A percentile compares a stretch with the other conserved stretches of the same genome.
phyloP scores from a whole-genome alignment of 2,888 invertebrate genomes.

The Aleiodes alternator region DNA sequence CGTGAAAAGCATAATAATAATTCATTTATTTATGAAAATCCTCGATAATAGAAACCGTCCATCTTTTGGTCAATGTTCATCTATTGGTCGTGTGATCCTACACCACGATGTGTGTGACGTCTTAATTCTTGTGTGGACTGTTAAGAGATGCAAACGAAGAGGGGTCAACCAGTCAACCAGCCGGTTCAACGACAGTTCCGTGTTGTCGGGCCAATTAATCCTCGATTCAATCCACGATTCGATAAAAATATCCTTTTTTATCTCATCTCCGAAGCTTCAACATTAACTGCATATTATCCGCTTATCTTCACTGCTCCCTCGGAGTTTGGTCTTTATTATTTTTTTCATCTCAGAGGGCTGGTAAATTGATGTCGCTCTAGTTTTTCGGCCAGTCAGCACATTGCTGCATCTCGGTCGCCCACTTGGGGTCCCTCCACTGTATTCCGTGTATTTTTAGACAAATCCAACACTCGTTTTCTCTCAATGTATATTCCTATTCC shows the following conservation, averaged over 20 bases:
- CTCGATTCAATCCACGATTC: constrained; percentile 6
- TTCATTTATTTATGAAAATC: no score
- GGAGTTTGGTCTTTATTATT: neutral
- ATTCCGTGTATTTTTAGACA: constrained; percentile 67
- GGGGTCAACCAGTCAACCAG: constrained; percentile 39
- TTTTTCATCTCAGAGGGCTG: constrained; percentile 1
- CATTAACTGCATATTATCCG: neutral
- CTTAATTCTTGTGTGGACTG: constrained; percentile 41
- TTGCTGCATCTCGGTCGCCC: constrained; percentile 63
- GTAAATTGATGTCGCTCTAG: constrained; percentile 56
- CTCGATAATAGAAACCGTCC: no score
- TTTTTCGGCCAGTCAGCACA: constrained; percentile 50
- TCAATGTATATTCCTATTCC: constrained; percentile 45
- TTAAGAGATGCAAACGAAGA: constrained; percentile 11
- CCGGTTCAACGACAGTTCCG: constrained; percentile 46
- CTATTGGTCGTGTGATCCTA: no score
- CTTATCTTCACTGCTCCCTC: neutral
- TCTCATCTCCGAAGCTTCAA: no score
- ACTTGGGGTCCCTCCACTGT: constrained; percentile 56
- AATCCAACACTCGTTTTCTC: constrained; percentile 62
- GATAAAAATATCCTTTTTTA: neutral
- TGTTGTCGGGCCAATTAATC: constrained; percentile 48
- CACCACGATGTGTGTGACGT: constrained; percentile 36
- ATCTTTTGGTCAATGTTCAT: no score
- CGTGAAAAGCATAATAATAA: no score